Conservation (phyloP, 2,797 vertebrate species). For the Neoniphon sammara region DNA sequence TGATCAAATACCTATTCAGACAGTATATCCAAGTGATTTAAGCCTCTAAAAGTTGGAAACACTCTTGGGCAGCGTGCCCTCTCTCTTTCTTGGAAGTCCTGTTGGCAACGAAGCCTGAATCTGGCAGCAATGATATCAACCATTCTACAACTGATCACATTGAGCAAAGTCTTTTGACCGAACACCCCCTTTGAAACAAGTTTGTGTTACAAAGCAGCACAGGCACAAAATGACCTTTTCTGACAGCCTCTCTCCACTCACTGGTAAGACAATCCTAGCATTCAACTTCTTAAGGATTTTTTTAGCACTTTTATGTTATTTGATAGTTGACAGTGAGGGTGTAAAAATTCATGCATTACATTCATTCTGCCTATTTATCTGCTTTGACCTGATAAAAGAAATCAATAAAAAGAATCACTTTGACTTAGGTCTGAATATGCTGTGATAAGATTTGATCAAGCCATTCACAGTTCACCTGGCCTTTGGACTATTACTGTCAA, state of each 20-base stretch:
- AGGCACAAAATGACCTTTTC: neutral
- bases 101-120: constrained; percentile 44
- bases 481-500: too few species aligned
- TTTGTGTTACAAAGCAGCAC: constrained; percentile 22
- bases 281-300: constrained; percentile 26
- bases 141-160: constrained; percentile 39
- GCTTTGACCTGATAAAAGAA: too few species aligned
- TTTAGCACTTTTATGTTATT: neutral
- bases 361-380: too few species aligned
- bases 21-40: constrained; percentile 55
- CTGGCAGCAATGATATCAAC: constrained; percentile 36
- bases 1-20: constrained; percentile 65
- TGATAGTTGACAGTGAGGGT: too few species aligned
- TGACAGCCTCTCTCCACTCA: neutral
- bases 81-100: constrained; percentile 53
- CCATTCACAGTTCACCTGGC: too few species aligned
- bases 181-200: constrained; percentile 39
- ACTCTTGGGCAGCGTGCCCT: constrained; percentile 53
- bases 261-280: neutral
- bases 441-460: too few species aligned
- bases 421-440: too few species aligned
- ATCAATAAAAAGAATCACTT: too few species aligned
- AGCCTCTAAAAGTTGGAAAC: constrained; percentile 51
- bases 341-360: too few species aligned
- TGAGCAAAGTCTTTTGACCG: constrained; percentile 33